Evolutionary conservation across 1,140 invertebrate genomes (phyloP).

Genomic region (Proales similis): DNA sequence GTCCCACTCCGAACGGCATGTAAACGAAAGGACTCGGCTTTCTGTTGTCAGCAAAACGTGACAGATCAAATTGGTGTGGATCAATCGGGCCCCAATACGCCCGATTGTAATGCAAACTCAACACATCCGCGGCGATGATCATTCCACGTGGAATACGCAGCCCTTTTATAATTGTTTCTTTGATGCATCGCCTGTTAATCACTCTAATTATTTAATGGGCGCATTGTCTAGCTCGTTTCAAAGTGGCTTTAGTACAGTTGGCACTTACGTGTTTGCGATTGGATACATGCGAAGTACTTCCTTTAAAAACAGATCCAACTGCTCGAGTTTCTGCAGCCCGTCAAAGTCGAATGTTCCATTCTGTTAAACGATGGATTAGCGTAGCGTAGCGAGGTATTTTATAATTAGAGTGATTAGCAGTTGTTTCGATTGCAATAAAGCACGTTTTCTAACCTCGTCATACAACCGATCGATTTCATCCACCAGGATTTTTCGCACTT

Average conservation of each 20-base stretch:
- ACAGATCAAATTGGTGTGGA: conserved; percentile 43
- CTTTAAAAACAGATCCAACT: conserved; percentile 47
- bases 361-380: no score
- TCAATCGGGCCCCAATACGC: conserved; percentile 46
- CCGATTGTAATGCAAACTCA: conserved; percentile 48
- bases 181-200: conserved; percentile 14
- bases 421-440: no score
- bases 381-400: no score
- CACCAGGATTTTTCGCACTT: conserved; percentile 53
- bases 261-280: conserved; percentile 46
- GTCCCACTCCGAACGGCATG: conserved; percentile 58
- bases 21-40: no score
- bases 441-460: no score
- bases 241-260: background rate
- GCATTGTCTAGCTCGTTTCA: background rate
- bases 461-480: no score
- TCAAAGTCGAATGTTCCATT: conserved; percentile 44
- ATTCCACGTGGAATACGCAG: conserved; percentile 45
- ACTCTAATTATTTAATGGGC: no score
- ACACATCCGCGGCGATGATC: conserved; percentile 47
- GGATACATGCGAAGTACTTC: conserved; percentile 48
- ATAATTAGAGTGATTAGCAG: no score
- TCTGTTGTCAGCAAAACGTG: conserved; percentile 41
- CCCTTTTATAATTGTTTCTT: conserved; percentile 14
- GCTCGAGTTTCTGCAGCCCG: conserved; percentile 42